phyloP scores from a whole-genome alignment of 2,113 vertebrate genomes.

The Sylvia atricapilla region DNA sequence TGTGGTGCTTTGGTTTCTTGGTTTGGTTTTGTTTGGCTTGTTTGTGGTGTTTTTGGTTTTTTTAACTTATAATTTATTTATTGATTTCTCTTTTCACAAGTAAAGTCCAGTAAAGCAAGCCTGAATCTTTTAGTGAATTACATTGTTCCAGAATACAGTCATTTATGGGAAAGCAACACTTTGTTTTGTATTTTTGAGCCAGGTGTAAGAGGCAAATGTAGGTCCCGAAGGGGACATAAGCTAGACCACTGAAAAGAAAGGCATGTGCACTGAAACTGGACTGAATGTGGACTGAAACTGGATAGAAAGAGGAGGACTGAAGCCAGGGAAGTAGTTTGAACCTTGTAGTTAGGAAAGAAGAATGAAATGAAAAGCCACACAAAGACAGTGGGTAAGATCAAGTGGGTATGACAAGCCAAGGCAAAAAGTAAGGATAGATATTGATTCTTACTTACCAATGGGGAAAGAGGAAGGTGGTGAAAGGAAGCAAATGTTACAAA shows the following conservation, averaged over 20 bases:
- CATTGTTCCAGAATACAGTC: neutral
- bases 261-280: neutral
- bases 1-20: neutral
- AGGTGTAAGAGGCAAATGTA: neutral
- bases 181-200: neutral
- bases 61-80: neutral
- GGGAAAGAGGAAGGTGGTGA: neutral
- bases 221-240: neutral
- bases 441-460: neutral
- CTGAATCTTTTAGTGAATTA: neutral
- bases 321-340: neutral
- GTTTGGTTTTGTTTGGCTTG: neutral
- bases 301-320: neutral
- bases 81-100: neutral
- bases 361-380: neutral
- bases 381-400: neutral
- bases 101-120: neutral
- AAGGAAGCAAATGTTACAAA: neutral
- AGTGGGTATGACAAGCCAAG: neutral
- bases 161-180: neutral
- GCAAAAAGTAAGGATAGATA: neutral
- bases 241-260: neutral
- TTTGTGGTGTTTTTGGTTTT: neutral
- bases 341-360: neutral
- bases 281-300: no score